These are phyloP conservation scores for Sarcophaga bullata DNA, from an alignment of 1,140 invertebrate genomes.

Conservation along the genomic window DNA sequence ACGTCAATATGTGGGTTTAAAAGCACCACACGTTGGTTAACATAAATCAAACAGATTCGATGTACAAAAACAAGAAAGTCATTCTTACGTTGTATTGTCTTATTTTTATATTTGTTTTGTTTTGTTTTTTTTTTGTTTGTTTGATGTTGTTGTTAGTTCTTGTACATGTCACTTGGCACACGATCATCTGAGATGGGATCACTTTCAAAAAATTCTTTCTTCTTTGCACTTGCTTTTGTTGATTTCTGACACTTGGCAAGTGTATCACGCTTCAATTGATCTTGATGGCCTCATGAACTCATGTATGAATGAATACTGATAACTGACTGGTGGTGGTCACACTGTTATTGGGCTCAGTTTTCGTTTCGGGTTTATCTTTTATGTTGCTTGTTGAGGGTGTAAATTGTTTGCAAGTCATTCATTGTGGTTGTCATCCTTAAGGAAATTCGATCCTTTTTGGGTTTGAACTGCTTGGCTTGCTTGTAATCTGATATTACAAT, in stretches of 20 bases:
- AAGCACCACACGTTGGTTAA: no score
- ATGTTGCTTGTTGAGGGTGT: conserved; percentile 23
- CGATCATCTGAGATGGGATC: not conserved
- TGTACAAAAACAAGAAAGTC: no score
- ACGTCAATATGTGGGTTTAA: no score
- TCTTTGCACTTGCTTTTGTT: not conserved
- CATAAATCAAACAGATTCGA: no score
- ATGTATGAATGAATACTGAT: not conserved
- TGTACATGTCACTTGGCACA: conserved; percentile 13
- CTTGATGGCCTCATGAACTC: not conserved
- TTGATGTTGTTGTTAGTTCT: not conserved
- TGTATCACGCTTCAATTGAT: conserved; percentile 19
- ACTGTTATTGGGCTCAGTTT: not conserved
- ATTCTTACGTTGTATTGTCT: no score
- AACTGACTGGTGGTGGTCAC: no score
- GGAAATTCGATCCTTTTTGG: conserved; percentile 18
- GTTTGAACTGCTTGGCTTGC: not conserved
- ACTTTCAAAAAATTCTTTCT: conserved; percentile 13
- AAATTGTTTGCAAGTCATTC: conserved; percentile 33
- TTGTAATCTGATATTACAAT: conserved; percentile 30
- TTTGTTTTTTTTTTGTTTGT: no score
- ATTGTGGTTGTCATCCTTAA: not conserved
- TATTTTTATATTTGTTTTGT: no score
- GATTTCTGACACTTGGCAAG: not conserved
- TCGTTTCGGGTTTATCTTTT: not conserved